Conservation (phyloP, 2,888 invertebrate species). For the Meghimatium bilineatum region DNA sequence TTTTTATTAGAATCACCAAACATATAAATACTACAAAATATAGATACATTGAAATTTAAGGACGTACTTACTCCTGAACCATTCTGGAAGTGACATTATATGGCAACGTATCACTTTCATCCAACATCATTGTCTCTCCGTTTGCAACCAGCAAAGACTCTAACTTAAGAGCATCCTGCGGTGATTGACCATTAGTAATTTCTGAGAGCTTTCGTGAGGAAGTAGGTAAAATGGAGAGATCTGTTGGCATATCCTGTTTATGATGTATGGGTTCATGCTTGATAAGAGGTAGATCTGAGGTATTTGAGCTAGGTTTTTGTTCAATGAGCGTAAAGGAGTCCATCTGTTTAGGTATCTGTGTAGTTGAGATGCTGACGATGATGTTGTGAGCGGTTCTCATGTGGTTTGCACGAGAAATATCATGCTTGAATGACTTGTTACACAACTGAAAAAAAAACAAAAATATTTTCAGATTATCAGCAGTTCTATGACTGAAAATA, state of each 20-base stretch:
- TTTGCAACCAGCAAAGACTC: background rate
- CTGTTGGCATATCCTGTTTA: slow-evolving; percentile 14
- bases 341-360: background rate
- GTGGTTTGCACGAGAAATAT: slow-evolving; percentile 37
- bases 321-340: background rate
- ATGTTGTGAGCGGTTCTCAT: slow-evolving; percentile 46
- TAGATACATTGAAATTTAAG: no score
- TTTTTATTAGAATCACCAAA: no score
- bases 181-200: background rate
- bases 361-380: slow-evolving; percentile 19
- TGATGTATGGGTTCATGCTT: slow-evolving; percentile 13
- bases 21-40: no score
- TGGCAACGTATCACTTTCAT: slow-evolving; percentile 45
- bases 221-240: slow-evolving; percentile 16
- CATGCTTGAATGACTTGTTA: slow-evolving; percentile 45
- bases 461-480: no score
- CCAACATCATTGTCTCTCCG: slow-evolving; percentile 21
- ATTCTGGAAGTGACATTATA: slow-evolving; percentile 46
- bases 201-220: slow-evolving; percentile 6
- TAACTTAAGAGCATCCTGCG: slow-evolving; percentile 10
- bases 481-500: no score
- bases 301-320: slow-evolving; percentile 24
- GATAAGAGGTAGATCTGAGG: slow-evolving; percentile 9
- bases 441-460: slow-evolving; percentile 45
- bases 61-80: slow-evolving; percentile 43